Conservation (phyloP, 2,113 vertebrate species). For the Diadophis punctatus region DNA sequence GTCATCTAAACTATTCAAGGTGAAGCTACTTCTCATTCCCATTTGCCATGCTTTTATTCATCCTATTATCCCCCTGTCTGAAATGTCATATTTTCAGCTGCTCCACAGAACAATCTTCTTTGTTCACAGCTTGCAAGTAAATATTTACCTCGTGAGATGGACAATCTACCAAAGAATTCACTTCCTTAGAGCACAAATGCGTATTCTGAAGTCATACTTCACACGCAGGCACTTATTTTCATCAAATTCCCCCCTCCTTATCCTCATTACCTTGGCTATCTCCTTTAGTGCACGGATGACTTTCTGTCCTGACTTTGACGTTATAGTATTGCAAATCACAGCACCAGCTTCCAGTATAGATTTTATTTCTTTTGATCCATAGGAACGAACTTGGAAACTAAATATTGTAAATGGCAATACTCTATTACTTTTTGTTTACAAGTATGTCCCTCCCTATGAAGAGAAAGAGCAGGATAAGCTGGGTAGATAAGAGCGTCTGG, state of each 20-base stretch:
- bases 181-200: background rate
- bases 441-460: background rate
- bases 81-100: background rate
- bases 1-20: conserved; percentile 12
- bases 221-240: background rate
- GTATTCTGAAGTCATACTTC: background rate
- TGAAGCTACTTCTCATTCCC: background rate
- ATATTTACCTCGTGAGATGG: background rate
- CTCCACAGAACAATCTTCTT: background rate
- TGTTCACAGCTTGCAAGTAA: background rate
- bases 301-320: background rate
- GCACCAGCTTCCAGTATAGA: background rate
- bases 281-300: background rate
- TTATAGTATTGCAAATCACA: background rate
- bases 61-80: background rate
- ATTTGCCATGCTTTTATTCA: background rate
- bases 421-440: background rate
- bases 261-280: background rate
- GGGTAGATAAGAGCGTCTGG: background rate
- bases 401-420: background rate
- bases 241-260: background rate
- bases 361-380: background rate
- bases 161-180: background rate
- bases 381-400: background rate
- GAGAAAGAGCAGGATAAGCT: background rate